phyloP scores from a whole-genome alignment of 2,113 vertebrate genomes.

The Dryoscopus gambensis region DNA sequence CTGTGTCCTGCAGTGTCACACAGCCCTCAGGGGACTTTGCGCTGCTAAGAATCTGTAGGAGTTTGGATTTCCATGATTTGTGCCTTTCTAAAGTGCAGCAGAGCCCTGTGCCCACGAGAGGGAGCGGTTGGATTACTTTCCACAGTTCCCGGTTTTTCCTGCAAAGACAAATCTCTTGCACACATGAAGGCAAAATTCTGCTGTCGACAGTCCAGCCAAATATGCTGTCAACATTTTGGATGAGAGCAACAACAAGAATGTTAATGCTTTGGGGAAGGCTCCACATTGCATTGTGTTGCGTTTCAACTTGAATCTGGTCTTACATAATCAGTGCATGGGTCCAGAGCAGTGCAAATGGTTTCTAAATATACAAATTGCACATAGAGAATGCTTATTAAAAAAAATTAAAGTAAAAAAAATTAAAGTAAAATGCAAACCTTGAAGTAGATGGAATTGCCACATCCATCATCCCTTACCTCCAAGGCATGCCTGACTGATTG shows the following conservation, averaged over 20 bases:
- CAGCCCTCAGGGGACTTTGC: not conserved
- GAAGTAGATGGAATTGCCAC: not conserved
- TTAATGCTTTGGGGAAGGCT: not conserved
- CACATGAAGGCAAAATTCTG: not conserved
- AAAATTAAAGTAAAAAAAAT: not conserved
- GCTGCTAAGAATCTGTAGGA: not conserved
- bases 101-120: not conserved
- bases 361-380: not conserved
- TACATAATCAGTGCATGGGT: not conserved
- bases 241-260: not conserved
- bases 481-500: not conserved
- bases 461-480: not conserved
- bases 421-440: not conserved
- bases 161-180: not conserved
- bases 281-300: not conserved
- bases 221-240: not conserved
- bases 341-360: not conserved
- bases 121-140: conserved; percentile 37
- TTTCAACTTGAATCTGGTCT: not conserved
- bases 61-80: fast-evolving
- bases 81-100: not conserved
- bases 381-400: not conserved
- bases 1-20: not conserved
- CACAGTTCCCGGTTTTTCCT: not conserved
- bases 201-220: not conserved